A percentile compares a stretch with the other conserved stretches of the same genome.
phyloP scores from a whole-genome alignment of 2,888 invertebrate species.

The Rotaria sp. region DNA sequence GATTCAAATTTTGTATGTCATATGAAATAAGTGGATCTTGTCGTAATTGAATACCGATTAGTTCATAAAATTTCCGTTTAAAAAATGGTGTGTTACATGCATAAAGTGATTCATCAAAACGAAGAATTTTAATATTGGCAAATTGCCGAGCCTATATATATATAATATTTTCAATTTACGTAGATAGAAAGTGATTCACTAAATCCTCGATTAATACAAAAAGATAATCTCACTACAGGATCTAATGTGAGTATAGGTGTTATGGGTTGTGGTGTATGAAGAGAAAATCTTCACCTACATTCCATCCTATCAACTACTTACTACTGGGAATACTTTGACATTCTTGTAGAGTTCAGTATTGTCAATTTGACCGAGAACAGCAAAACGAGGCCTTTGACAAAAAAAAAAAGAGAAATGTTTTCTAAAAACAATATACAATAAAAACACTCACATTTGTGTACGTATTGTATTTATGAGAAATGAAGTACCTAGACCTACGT shows the following conservation, averaged over 20 bases:
- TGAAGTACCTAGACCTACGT: slow-evolving; percentile 44
- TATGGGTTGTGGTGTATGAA: too few relatives aligned
- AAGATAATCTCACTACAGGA: too few relatives aligned
- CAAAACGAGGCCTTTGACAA: not conserved
- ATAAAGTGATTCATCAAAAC: not conserved
- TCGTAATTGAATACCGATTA: not conserved
- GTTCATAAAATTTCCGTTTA: not conserved
- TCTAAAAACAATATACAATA: too few relatives aligned
- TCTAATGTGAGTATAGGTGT: too few relatives aligned
- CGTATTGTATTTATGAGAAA: not conserved
- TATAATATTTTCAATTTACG: too few relatives aligned
- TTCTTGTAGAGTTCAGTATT: not conserved
- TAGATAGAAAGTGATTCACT: too few relatives aligned
- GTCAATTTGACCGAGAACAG: not conserved
- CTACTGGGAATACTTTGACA: not conserved
- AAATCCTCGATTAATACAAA: too few relatives aligned
- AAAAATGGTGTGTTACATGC: not conserved
- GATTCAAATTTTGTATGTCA: too few relatives aligned
- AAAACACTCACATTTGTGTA: not conserved
- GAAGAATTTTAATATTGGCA: not conserved
- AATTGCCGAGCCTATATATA: not conserved
- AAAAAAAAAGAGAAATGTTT: too few relatives aligned
- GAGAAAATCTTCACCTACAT: too few relatives aligned
- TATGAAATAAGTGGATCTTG: not conserved
- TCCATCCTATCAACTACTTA: too few relatives aligned